Evolutionary conservation across 2,113 vertebrate species (phyloP).

Genomic region (Erinaceus europaeus): DNA sequence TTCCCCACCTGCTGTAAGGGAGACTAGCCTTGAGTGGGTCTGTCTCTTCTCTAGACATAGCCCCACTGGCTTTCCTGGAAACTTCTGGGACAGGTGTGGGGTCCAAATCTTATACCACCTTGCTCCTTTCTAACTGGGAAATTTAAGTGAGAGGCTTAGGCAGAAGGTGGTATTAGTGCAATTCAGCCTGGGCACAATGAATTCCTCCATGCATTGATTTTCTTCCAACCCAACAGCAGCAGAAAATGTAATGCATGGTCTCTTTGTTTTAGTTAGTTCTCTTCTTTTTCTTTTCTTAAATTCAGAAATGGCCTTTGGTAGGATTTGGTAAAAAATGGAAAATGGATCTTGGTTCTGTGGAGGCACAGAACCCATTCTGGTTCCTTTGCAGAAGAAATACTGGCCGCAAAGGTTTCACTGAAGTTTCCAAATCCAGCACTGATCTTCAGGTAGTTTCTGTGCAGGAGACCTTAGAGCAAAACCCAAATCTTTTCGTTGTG

Average conservation of each 20-base stretch:
- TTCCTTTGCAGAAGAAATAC: too few species aligned
- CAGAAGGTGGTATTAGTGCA: neutral
- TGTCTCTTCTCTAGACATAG: neutral
- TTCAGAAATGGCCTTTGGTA: neutral
- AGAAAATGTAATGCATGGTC: neutral
- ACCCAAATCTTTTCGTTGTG: neutral
- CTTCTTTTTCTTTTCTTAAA: neutral
- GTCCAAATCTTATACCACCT: neutral
- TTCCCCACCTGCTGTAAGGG: neutral
- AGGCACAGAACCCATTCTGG: too few species aligned
- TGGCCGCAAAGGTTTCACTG: neutral
- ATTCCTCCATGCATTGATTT: neutral
- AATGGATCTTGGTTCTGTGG: neutral
- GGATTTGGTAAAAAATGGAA: neutral
- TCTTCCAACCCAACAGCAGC: neutral
- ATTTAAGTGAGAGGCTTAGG: neutral
- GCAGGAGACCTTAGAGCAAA: neutral
- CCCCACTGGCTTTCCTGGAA: neutral
- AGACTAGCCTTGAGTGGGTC: fast-evolving
- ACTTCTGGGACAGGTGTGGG: neutral
- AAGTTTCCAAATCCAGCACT: too few species aligned
- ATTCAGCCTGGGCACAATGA: neutral
- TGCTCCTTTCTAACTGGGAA: neutral
- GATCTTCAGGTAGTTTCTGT: too few species aligned
- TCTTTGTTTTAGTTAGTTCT: neutral